Evolutionary conservation across 2,888 invertebrate species (phyloP), one percentile per base, ranked within the genome.

Genomic region (Gymnoscelis rufifasciata): DNA sequence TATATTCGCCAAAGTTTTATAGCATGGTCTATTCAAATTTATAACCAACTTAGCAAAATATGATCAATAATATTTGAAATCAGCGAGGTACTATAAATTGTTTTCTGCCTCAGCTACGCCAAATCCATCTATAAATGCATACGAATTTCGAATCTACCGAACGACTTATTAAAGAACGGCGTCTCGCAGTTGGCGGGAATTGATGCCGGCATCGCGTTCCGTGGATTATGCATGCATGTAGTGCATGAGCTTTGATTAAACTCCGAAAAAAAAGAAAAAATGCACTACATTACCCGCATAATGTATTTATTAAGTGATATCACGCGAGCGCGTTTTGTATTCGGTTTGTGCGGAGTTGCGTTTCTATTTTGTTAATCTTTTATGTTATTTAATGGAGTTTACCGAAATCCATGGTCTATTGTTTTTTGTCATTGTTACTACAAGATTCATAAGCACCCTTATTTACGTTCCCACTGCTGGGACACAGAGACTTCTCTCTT

Each of bases 301-400:
- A 72, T 65, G 65, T 72, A 72, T 77, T 75, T 77, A 80, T 78
- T 76, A 72, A 69, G 65, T 60, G 66, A 53, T 62, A 52, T 52
- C 80, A 80, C 74, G 78, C 78, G 56, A 74, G 40, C 46, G 38
- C 42, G 39, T 46, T 37, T 8, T 19, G 28, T 46, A 39, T 43
- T 39, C 24, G 35, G n/a, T 46, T 36, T 13, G 7, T 3, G 7
- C n/a, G 15, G 19, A 15, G 31, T 33, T 33, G 8, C 31, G 15
- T 33, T 33, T 33, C 31, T 33, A 15, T 33, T 33, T 8, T 31
- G n/a, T n/a, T 33, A n/a, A n/a, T 33, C 8, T 31, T 6, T 15
- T n/a, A n/a, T 31, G 7, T 8, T 12, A 7, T 12, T 8, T 1
- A 13, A 8, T 12, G 12, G 7, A 12, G 7, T 29, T 7, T 7